phyloP scores from a whole-genome alignment of 2,797 vertebrate genomes.

The Tenualosa ilisha region DNA sequence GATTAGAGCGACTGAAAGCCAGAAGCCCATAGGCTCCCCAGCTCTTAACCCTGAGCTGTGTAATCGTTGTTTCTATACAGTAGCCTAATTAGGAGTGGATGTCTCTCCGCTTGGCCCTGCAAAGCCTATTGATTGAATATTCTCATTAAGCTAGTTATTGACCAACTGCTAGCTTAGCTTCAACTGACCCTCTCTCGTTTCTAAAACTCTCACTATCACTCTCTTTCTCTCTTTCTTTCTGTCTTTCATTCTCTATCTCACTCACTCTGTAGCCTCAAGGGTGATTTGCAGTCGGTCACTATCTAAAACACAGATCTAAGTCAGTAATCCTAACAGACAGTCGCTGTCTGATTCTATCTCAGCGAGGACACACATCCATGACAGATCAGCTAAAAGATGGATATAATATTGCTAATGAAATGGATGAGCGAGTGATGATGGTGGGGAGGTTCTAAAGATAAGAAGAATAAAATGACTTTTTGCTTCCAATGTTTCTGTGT shows the following conservation, averaged over 20 bases:
- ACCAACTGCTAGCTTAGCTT: slow-evolving; percentile 37
- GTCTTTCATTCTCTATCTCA: neutral
- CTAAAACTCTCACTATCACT: neutral
- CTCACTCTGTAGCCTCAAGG: neutral
- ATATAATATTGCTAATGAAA: slow-evolving; percentile 38
- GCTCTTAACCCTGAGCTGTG: neutral
- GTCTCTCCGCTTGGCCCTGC: slow-evolving; percentile 37
- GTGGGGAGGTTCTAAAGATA: slow-evolving; percentile 10
- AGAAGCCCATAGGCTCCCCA: neutral
- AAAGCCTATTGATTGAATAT: slow-evolving; percentile 46
- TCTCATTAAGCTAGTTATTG: slow-evolving; percentile 50
- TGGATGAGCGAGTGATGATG: neutral
- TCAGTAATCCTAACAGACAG: slow-evolving; percentile 35
- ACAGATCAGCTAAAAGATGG: slow-evolving; percentile 16
- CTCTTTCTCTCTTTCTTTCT: neutral
- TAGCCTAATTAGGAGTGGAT: slow-evolving; percentile 44
- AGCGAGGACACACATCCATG: neutral
- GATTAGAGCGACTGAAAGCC: neutral
- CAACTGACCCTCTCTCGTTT: neutral
- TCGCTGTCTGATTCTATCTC: slow-evolving; percentile 33
- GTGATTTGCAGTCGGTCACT: slow-evolving; percentile 30
- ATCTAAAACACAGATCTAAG: slow-evolving; percentile 30
- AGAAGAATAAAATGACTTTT: slow-evolving; percentile 23
- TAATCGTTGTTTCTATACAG: slow-evolving; percentile 23
- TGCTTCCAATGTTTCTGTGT: neutral